phyloP scores from a whole-genome alignment of 2,888 invertebrate genomes.

The Oxystoma pomonae region DNA sequence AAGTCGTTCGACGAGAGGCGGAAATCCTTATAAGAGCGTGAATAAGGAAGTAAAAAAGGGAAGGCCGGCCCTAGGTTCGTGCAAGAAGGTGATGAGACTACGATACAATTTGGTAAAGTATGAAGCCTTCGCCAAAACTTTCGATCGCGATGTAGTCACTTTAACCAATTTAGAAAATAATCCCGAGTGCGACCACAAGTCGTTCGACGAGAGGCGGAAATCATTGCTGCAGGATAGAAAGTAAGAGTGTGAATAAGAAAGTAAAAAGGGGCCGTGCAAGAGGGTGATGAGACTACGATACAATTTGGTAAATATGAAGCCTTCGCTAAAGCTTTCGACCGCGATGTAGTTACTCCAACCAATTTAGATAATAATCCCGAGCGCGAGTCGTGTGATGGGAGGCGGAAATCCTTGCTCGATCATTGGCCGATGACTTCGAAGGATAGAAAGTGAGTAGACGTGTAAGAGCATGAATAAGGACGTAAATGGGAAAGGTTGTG shows the following conservation, averaged over 20 bases:
- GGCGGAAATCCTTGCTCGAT: slow-evolving; percentile 78
- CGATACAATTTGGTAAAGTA: no score
- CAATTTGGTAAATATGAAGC: no score
- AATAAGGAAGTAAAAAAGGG: no score
- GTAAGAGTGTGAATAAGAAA: no score
- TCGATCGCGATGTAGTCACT: slow-evolving; percentile 77
- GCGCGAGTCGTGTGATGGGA: slow-evolving; percentile 61
- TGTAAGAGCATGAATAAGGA: no score
- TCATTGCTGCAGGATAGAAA: slow-evolving; percentile 81
- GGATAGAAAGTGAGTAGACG: slow-evolving; percentile 65
- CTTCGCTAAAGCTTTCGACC: slow-evolving; percentile 82
- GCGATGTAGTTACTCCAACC: slow-evolving; percentile 77
- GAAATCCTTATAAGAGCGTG: no score
- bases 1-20: slow-evolving; percentile 74
- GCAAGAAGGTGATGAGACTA: no score
- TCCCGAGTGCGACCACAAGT: slow-evolving; percentile 44
- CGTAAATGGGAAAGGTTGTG: no score
- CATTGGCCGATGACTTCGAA: slow-evolving; percentile 88
- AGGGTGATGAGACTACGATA: no score
- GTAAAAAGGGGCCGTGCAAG: no score
- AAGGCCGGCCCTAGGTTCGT: no score
- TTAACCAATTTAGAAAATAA: slow-evolving; percentile 60
- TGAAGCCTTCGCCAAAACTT: slow-evolving; percentile 85
- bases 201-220: slow-evolving; percentile 75
- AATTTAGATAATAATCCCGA: slow-evolving; percentile 51